Percentiles rank a stretch among this genome's conserved stretches.
Evolutionary conservation across 1,140 invertebrate genomes (phyloP).

Genomic region (Drosophila rufa): DNA sequence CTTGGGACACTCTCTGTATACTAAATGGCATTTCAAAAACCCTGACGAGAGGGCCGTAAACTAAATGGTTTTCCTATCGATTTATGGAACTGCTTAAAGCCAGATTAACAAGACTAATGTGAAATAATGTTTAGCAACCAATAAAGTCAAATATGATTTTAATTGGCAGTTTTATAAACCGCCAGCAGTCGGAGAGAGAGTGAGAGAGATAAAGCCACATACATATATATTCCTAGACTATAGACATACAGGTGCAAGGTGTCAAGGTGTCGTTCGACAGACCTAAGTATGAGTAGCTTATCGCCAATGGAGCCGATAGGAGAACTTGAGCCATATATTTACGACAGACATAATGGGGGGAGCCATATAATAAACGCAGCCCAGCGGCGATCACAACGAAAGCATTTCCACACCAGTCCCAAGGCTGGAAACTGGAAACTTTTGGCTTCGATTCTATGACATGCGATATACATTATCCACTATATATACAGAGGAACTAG

Average conservation of each 20-base stretch:
- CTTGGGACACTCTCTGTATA: not conserved
- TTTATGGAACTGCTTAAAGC: conserved; percentile 20
- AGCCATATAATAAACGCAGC: not conserved
- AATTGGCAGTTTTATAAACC: conserved; percentile 72
- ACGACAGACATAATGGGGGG: conserved; percentile 35
- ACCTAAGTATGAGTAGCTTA: conserved; percentile 31
- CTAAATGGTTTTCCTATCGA: conserved; percentile 21
- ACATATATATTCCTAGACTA: not conserved
- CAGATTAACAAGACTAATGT: conserved; percentile 31
- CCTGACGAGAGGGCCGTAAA: conserved; percentile 32
- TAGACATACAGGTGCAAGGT: conserved; percentile 28
- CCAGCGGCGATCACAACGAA: conserved; percentile 28
- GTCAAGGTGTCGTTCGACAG: conserved; percentile 30
- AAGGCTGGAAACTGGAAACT: conserved; percentile 14
- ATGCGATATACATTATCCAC: not conserved
- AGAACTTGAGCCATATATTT: conserved; percentile 28
- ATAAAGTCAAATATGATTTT: conserved; percentile 68
- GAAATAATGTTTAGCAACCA: conserved; percentile 12
- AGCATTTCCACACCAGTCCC: conserved; percentile 37
- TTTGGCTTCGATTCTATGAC: conserved; percentile 13
- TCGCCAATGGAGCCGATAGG: conserved; percentile 40
- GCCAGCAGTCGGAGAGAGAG: not conserved
- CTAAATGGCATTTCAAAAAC: not conserved
- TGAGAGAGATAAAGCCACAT: conserved; percentile 10
- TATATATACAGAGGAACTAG: conserved; percentile 3